Base-by-base conservation (phyloP, 2,113 vertebrate species). In the Pluvialis apricaria region DNA sequence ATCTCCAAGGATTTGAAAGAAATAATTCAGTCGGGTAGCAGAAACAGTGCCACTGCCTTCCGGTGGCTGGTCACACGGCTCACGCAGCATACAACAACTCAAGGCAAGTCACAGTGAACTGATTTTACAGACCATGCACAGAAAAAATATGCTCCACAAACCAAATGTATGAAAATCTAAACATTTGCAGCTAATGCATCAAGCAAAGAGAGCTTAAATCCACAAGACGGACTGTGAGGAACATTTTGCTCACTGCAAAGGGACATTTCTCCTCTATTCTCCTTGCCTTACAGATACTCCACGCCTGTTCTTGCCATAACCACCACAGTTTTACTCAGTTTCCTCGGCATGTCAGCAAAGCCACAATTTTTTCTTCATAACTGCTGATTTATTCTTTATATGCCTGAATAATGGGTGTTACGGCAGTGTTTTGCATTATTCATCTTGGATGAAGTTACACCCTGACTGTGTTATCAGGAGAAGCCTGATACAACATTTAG, bases 1-100 rank as follows among this genome's bases (percentile, higher is more conserved):
- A 66, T 81, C 79, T 84, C 73, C 31, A 64, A 65, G 83, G 88
- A 90, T 70, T 87, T 88, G 55, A 69, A 94, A 94, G 78, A 83
- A 95, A 62, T 62, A 79, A 49, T 82, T 72, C 83, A 82, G 57
- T 25, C 66, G 76, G 70, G 69, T 45, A 64, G 55, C 34, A 94
- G 81, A 75, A 92, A 52, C 65, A 54, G 72, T 52, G 66, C 38
- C 62, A 65, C 20, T 49, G 32, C 70, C 58, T 86, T 75, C 24
- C 0, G 0, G 42, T 32, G 69, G 17, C 58, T 32, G 40, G 32
- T 68, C 3, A 8, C 71, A 40, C 0, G 2, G 58, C 54, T 88
- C 73, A 42, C 1, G 13, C 26, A n/a, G 66, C 69, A 66, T 10
- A 26, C 2, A 3, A 75, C 47, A 87, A 42, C 55, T n/a, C 32